Evolutionary conservation across 2,888 invertebrate species (phyloP), one percentile per base, ranked within the genome.

Genomic region (Parascotia fuliginaria): DNA sequence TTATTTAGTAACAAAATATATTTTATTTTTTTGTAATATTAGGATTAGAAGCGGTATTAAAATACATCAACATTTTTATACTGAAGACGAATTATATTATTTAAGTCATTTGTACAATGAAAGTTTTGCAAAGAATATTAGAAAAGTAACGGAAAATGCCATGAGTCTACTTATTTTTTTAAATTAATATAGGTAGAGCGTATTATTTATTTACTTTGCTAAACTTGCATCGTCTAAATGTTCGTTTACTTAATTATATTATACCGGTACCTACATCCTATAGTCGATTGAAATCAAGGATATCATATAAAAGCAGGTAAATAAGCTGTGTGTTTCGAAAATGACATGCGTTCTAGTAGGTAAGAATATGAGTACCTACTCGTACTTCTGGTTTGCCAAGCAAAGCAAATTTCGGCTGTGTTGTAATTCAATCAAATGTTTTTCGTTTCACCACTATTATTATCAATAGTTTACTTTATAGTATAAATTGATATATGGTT

Each of bases 1-100:
- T 49, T 41, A 60, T 51, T 50, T 41, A 36, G 14, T 61, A 31
- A 31, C 13, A 61, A 57, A 38, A 40, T 44, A 24, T 22, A 9
- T 9, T 32, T 19, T 11, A 27, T 9, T 28, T 36, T 11, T 19
- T 12, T 2, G 37, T 22, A 57, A 40, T 41, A 44, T 19, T 49
- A 62, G 19, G 37, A 36, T 28, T 27, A 37, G 2, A 37, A 31
- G 31, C 14, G 37, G 31, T 19, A 19, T 27, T 11, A 32, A 1
- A 12, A 13, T 9, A 14, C 32, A 42, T 41, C 40, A 48, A 48
- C 32, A 9, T 28, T 31, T 47, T 38, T 28, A 16, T 43, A 32
- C 14, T 27, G 34, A 40, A 15, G 22, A 34, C 39, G 14, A 54
- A 24, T 40, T 33, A 42, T 24, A 9, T 7, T n/a, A 24, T 14